These are phyloP conservation scores for Panzeria rudis DNA, from an alignment of 2,888 invertebrate genomes.

Conservation along the genomic window DNA sequence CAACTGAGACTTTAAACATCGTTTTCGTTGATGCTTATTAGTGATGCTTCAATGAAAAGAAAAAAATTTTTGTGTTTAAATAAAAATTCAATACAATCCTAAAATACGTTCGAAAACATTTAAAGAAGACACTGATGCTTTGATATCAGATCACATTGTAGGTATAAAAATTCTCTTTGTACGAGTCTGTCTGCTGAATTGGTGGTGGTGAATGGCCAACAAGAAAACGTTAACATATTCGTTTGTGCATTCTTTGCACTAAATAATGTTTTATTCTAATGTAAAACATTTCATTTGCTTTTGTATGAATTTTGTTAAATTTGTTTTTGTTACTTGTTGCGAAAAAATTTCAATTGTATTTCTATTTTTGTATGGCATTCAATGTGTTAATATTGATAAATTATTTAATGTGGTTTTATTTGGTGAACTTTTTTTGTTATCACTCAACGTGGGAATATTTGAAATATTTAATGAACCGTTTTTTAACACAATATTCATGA, in stretches of 20 bases:
- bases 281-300: background rate
- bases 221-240: constrained; percentile 27
- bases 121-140: constrained; percentile 53
- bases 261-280: constrained; percentile 28
- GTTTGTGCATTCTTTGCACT: constrained; percentile 15
- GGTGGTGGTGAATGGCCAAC: constrained; percentile 21
- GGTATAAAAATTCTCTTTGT: constrained; percentile 25
- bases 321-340: background rate
- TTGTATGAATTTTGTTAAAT: constrained; percentile 8
- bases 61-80: no score
- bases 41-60: constrained; percentile 66
- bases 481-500: constrained; percentile 39
- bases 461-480: constrained; percentile 19
- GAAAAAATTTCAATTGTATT: constrained; percentile 44
- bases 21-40: constrained; percentile 63
- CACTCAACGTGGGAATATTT: constrained; percentile 59
- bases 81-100: background rate
- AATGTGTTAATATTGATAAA: constrained; percentile 66
- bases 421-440: background rate
- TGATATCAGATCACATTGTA: constrained; percentile 38
- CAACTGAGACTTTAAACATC: constrained; percentile 37
- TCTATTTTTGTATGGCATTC: constrained; percentile 38
- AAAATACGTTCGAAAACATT: constrained; percentile 20
- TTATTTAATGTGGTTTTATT: constrained; percentile 42
- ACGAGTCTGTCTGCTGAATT: background rate